Conservation (phyloP, 2,113 vertebrate species). For the Periophthalmodon schlosseri region DNA sequence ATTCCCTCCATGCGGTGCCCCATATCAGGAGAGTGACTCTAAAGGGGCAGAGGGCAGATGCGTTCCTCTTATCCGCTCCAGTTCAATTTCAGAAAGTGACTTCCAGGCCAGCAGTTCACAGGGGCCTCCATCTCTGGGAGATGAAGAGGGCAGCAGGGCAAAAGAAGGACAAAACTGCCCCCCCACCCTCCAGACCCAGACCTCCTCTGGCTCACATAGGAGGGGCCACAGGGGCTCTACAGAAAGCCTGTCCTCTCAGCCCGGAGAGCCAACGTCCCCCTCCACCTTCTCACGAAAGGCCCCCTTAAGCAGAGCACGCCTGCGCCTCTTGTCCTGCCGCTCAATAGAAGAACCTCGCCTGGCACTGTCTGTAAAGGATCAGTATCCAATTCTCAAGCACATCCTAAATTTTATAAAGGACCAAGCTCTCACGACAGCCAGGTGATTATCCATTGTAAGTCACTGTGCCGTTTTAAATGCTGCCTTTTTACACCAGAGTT, state of each 20-base stretch:
- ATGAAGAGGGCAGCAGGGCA: constrained; percentile 9
- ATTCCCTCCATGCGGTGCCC: constrained; percentile 77
- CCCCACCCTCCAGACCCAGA: constrained; percentile 30
- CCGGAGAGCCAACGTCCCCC: constrained; percentile 82
- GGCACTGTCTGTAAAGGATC: constrained; percentile 85
- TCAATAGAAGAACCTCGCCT: constrained; percentile 87
- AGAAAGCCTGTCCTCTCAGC: constrained; percentile 73
- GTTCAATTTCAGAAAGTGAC: constrained; percentile 77
- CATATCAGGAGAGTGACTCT: constrained; percentile 51
- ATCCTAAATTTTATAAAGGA: constrained; percentile 91
- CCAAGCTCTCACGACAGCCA: constrained; percentile 85
- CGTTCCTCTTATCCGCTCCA: constrained; percentile 52
- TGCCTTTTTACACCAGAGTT: background rate
- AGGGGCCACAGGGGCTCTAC: constrained; percentile 57
- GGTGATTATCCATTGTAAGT: constrained; percentile 70
- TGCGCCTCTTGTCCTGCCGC: constrained; percentile 92
- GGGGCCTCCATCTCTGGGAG: constrained; percentile 33
- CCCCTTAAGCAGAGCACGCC: constrained; percentile 84
- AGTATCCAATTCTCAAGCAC: constrained; percentile 86
- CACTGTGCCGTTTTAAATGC: background rate
- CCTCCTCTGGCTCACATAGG: constrained; percentile 37
- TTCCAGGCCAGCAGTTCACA: constrained; percentile 78
- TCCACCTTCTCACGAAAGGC: constrained; percentile 82
- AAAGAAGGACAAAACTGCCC: constrained; percentile 35
- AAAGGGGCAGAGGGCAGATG: constrained; percentile 51